phyloP scores from a whole-genome alignment of 1,140 invertebrate genomes.

The Drosophila novamexicana region DNA sequence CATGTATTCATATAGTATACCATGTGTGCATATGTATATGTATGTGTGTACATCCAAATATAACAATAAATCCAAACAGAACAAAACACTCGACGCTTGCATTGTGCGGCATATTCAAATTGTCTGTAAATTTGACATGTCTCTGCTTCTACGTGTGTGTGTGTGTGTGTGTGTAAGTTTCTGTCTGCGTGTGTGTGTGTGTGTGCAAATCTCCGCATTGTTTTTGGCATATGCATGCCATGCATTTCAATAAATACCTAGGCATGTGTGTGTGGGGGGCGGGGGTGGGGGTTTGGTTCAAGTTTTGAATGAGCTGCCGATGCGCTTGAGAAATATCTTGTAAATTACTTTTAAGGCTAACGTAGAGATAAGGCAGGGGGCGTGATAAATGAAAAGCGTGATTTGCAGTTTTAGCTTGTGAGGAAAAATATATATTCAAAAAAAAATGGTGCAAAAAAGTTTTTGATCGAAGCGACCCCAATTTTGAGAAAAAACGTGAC shows the following conservation, averaged over 20 bases:
- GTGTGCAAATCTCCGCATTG: constrained; percentile 38
- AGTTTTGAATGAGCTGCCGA: constrained; percentile 39
- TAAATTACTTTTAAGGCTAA: constrained; percentile 9
- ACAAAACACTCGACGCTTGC: constrained; percentile 50
- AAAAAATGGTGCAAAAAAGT: too few relatives aligned
- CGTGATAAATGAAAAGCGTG: constrained; percentile 8
- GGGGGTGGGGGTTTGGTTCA: constrained; percentile 6
- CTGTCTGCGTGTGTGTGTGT: constrained; percentile 7
- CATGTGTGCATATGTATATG: constrained; percentile 12
- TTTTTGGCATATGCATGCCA: constrained; percentile 52
- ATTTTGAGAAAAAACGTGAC: too few relatives aligned
- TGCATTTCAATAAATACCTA: constrained; percentile 40
- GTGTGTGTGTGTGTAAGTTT: neutral
- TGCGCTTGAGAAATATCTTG: constrained; percentile 26
- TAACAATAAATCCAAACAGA: constrained; percentile 69
- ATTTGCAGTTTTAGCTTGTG: too few relatives aligned
- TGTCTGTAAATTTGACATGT: constrained; percentile 61
- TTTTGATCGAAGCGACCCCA: too few relatives aligned
- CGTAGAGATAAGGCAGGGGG: neutral
- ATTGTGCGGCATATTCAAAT: constrained; percentile 37
- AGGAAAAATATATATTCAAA: too few relatives aligned
- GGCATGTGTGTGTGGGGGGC: constrained; percentile 3
- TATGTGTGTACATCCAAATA: constrained; percentile 28
- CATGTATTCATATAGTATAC: constrained; percentile 14
- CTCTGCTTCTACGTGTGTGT: constrained; percentile 3